phyloP scores from a whole-genome alignment of 1,140 invertebrate genomes.

The Cephus cinctus region DNA sequence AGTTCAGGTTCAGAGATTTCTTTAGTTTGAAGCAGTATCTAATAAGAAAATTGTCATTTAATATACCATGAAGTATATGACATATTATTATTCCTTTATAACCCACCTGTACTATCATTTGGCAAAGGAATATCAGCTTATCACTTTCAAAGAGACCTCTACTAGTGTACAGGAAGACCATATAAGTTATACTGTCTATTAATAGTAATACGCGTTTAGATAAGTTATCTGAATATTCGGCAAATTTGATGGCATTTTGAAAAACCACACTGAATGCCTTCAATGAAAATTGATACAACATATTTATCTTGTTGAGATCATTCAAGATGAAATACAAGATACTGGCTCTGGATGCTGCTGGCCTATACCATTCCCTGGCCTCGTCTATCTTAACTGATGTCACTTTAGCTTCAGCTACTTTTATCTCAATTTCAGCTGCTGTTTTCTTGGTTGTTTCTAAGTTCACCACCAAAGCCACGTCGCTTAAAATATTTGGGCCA shows the following conservation, averaged over 20 bases:
- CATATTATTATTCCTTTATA: not conserved
- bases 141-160: constrained; percentile 91
- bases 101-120: constrained; percentile 80
- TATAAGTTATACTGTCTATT: constrained; percentile 86
- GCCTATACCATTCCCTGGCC: constrained; percentile 85
- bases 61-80: not conserved
- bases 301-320: constrained; percentile 91
- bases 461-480: constrained; percentile 87
- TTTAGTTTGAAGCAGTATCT: constrained; percentile 68
- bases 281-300: constrained; percentile 94
- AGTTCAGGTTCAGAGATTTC: constrained; percentile 73
- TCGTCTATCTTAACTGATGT: constrained; percentile 88
- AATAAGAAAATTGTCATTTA: constrained; percentile 13
- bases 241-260: constrained; percentile 77
- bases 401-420: constrained; percentile 79
- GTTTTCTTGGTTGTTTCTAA: constrained; percentile 92
- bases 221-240: constrained; percentile 68
- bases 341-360: constrained; percentile 82
- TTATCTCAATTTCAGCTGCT: constrained; percentile 85
- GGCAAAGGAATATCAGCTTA: constrained; percentile 87
- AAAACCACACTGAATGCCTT: constrained; percentile 95
- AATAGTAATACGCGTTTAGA: constrained; percentile 74
- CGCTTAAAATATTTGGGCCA: constrained; percentile 86
- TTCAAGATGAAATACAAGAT: constrained; percentile 94
- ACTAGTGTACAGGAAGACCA: constrained; percentile 85